Base-by-base conservation (phyloP, 2,797 vertebrate genomes). In the Chaunax sp. region DNA sequence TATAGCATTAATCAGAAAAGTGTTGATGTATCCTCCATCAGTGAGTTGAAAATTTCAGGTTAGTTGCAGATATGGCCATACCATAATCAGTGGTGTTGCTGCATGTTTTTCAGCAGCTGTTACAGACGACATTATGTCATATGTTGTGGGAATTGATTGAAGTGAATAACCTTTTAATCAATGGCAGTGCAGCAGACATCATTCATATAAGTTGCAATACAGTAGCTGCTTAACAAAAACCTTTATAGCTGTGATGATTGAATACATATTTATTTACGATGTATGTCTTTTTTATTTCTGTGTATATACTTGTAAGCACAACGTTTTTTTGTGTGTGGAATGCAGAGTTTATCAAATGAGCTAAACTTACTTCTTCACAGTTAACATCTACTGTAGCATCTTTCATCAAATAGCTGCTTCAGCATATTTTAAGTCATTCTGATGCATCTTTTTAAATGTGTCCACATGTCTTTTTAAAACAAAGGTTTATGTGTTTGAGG, bases 401-500 rank as follows among this genome's bases (percentile, higher is more conserved):
- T n/a, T n/a, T n/a, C n/a, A n/a, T n/a, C n/a, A n/a, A n/a, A n/a
- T n/a, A n/a, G n/a, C n/a, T n/a, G n/a, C n/a, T 37, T 60, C 3
- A 15, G 10, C 13, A 33, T 20, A 23, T 35, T 55, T 59, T 1
- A 22, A 58, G 35, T 33, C 16, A 41, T 26, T 16, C 0, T 18
- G 13, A 46, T 55, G 9, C 5, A 20, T n/a, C n/a, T 64, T 51
- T n/a, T 25, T 5, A 62, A 63, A 49, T 13, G 9, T 49, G 22
- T 64, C 25, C 20, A 0, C 7, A 0, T 67, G 8, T 14, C 37
- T 0, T 44, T 46, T 40, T 26, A 0, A n/a, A 64, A 23, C 1
- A n/a, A 8, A 22, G n/a, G 4, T 9, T 10, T 45, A 12, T 46
- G 44, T 64, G 22, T 59, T 75, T 73, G 46, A 46, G 23, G 25